Evolutionary conservation across 2,888 invertebrate genomes (phyloP).

Genomic region (Rotaria sp.): DNA sequence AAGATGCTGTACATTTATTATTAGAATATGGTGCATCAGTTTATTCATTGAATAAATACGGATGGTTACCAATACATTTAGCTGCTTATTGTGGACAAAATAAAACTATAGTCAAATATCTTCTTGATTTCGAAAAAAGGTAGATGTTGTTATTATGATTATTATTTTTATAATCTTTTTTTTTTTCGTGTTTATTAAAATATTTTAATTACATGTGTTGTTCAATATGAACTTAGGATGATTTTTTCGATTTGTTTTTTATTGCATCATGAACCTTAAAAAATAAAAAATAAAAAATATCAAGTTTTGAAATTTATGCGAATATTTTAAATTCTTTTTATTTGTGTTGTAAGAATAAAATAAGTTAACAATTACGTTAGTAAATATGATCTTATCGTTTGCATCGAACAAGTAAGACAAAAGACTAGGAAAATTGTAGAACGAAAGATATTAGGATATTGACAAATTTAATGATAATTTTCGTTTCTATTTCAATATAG

Average conservation of each 20-base stretch:
- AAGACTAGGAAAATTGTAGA: too few relatives aligned
- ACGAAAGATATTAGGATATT: too few relatives aligned
- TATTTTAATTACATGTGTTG: not conserved
- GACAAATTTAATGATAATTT: too few relatives aligned
- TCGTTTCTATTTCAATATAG: too few relatives aligned
- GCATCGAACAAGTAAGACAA: too few relatives aligned
- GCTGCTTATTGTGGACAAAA: not conserved
- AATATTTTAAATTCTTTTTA: too few relatives aligned
- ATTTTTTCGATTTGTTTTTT: not conserved
- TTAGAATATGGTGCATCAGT: not conserved
- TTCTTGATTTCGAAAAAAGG: not conserved
- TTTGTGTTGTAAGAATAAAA: too few relatives aligned
- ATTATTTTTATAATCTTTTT: too few relatives aligned
- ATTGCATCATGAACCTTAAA: not conserved
- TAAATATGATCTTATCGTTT: too few relatives aligned
- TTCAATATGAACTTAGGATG: too few relatives aligned
- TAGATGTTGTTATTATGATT: not conserved
- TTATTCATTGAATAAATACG: conserved; percentile 1
- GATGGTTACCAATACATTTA: conserved; percentile 23
- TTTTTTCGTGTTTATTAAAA: not conserved
- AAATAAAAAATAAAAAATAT: not conserved
- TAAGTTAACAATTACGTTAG: too few relatives aligned
- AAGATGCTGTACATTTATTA: not conserved
- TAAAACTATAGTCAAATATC: not conserved
- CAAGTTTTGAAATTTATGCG: too few relatives aligned